Conservation (phyloP, 1,140 invertebrate species). For the Eueides isabella region DNA sequence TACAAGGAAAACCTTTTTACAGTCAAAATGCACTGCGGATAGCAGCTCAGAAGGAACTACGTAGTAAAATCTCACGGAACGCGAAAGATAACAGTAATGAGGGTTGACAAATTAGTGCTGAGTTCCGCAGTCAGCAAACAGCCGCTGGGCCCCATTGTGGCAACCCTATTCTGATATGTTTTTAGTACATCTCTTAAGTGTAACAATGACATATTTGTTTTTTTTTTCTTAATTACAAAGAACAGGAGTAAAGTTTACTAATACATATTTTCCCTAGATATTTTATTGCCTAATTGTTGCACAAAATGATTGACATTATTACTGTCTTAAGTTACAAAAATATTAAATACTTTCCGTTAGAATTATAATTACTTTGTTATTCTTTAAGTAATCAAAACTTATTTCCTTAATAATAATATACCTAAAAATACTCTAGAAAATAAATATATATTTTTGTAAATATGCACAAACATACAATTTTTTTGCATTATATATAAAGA, state of each 20-base stretch:
- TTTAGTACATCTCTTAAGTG: background rate
- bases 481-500: background rate
- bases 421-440: background rate
- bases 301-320: too few species aligned
- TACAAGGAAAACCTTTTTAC: slow-evolving; percentile 61
- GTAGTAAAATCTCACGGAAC: slow-evolving; percentile 54
- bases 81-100: slow-evolving; percentile 58
- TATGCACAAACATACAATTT: background rate
- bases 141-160: slow-evolving; percentile 18
- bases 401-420: background rate
- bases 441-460: background rate
- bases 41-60: slow-evolving; percentile 40
- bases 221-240: too few species aligned
- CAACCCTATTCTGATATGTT: slow-evolving; percentile 28
- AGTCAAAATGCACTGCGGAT: slow-evolving; percentile 40
- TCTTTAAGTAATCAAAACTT: too few species aligned
- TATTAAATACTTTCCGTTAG: too few species aligned
- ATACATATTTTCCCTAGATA: too few species aligned
- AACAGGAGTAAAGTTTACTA: too few species aligned
- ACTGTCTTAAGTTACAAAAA: too few species aligned
- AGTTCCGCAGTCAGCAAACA: slow-evolving; percentile 53
- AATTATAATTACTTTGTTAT: too few species aligned
- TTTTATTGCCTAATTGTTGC: too few species aligned
- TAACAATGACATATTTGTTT: too few species aligned
- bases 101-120: slow-evolving; percentile 63